A percentile compares a stretch with the other conserved stretches of the same genome.
Conservation (phyloP, 2,797 vertebrate species). For the Spatula clypeata region DNA sequence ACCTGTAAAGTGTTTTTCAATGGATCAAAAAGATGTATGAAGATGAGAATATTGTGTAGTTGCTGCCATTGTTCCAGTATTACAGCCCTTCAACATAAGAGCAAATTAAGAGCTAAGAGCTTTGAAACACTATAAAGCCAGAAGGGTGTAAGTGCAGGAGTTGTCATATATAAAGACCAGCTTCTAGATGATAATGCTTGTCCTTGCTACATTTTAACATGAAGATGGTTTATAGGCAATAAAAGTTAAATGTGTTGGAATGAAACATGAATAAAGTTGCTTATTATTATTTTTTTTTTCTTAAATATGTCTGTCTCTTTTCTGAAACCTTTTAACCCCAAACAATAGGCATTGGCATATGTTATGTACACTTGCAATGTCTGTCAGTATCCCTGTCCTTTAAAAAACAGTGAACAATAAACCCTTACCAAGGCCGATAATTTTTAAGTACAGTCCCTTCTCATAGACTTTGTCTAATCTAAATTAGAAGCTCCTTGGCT, state of each 20-base stretch:
- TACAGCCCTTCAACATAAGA: not conserved
- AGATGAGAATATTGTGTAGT: not conserved
- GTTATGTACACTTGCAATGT: not conserved
- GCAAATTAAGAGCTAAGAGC: not conserved
- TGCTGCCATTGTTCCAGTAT: not conserved
- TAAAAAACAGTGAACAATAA: not conserved
- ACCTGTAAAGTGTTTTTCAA: not conserved
- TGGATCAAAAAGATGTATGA: rapidly evolving
- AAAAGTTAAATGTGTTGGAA: not conserved
- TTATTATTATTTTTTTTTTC: not conserved
- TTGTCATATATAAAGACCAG: not conserved
- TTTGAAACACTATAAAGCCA: not conserved
- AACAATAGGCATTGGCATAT: not conserved
- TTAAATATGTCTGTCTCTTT: not conserved
- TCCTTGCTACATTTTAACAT: not conserved
- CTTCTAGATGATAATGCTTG: not conserved
- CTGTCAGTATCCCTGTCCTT: not conserved
- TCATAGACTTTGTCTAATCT: not conserved
- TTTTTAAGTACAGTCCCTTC: not conserved
- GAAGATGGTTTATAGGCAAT: not conserved
- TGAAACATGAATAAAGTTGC: not conserved
- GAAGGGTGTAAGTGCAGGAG: not conserved
- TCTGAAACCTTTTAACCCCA: not conserved
- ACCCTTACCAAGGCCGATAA: not conserved
- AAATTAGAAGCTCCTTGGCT: not conserved